Conservation (phyloP, 2,888 invertebrate genomes). For the Exephanes ischioxanthus region DNA sequence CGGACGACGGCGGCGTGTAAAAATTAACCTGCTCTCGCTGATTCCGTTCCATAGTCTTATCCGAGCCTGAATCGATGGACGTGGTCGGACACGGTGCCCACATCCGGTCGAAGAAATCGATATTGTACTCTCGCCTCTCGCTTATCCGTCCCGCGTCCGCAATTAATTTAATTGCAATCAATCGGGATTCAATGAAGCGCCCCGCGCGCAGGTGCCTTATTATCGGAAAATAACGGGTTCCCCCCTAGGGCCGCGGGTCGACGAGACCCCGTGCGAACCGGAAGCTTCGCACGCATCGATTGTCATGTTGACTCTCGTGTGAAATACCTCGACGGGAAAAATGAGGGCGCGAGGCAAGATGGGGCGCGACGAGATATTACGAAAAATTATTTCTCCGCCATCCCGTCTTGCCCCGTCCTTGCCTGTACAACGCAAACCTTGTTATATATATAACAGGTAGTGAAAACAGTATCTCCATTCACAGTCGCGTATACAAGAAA, state of each 20-base stretch:
- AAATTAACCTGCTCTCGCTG: slow-evolving; percentile 26
- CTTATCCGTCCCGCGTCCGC: neutral
- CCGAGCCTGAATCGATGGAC: slow-evolving; percentile 1
- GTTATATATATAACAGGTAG: neutral
- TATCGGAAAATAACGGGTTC: slow-evolving; percentile 7
- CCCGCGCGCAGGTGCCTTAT: neutral
- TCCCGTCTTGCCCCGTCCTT: too few relatives aligned
- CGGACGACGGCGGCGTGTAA: slow-evolving; percentile 12
- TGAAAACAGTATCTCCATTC: too few relatives aligned
- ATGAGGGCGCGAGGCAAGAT: too few relatives aligned
- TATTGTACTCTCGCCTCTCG: slow-evolving; percentile 10
- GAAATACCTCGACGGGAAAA: slow-evolving; percentile 40
- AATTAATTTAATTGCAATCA: slow-evolving; percentile 48
- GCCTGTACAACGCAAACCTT: too few relatives aligned
- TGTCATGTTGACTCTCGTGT: slow-evolving; percentile 44
- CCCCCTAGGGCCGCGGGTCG: neutral
- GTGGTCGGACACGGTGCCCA: neutral
- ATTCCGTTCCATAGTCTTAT: slow-evolving; percentile 12
- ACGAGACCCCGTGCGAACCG: slow-evolving; percentile 57
- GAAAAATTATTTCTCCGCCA: too few relatives aligned
- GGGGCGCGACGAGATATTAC: too few relatives aligned
- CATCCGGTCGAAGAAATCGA: slow-evolving; percentile 17
- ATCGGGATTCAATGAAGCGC: slow-evolving; percentile 22
- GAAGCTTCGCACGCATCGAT: slow-evolving; percentile 26
- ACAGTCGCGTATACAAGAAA: too few relatives aligned